Conservation (phyloP, 2,888 invertebrate species). For the Euspilapteryx auroguttella region DNA sequence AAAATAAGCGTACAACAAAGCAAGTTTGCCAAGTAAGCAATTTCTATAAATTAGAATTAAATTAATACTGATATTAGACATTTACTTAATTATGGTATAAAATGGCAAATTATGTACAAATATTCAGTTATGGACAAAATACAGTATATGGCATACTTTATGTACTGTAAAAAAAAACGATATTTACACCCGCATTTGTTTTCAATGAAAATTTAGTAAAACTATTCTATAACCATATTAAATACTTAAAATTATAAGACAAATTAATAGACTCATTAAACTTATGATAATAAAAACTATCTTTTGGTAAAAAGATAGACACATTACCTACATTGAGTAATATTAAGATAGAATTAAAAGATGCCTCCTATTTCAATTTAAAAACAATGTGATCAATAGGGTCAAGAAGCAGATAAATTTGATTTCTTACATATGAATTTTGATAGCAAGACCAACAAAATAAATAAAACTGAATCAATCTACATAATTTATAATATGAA, state of each 20-base stretch:
- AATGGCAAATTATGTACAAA: slow-evolving; percentile 47
- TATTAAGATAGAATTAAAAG: too few relatives aligned
- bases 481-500: too few relatives aligned
- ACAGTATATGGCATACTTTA: slow-evolving; percentile 27
- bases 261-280: too few relatives aligned
- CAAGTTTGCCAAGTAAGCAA: slow-evolving; percentile 16
- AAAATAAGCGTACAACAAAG: too few relatives aligned
- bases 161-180: slow-evolving; percentile 35
- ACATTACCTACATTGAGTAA: slow-evolving; percentile 5
- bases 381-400: too few relatives aligned
- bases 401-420: too few relatives aligned
- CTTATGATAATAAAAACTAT: slow-evolving; percentile 10
- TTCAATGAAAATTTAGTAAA: slow-evolving; percentile 2
- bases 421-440: too few relatives aligned
- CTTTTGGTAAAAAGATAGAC: slow-evolving; percentile 5
- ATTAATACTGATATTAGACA: slow-evolving; percentile 53
- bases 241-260: slow-evolving; percentile 8
- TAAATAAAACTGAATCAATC: too few relatives aligned
- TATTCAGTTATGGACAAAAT: slow-evolving; percentile 1
- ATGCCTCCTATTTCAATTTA: too few relatives aligned
- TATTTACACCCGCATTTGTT: slow-evolving; percentile 42
- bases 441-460: too few relatives aligned
- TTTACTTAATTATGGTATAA: slow-evolving; percentile 39
- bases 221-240: slow-evolving; percentile 13
- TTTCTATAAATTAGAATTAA: slow-evolving; percentile 42